Evolutionary conservation across 2,113 vertebrate species (phyloP).

Genomic region (Rhombomys opimus): DNA sequence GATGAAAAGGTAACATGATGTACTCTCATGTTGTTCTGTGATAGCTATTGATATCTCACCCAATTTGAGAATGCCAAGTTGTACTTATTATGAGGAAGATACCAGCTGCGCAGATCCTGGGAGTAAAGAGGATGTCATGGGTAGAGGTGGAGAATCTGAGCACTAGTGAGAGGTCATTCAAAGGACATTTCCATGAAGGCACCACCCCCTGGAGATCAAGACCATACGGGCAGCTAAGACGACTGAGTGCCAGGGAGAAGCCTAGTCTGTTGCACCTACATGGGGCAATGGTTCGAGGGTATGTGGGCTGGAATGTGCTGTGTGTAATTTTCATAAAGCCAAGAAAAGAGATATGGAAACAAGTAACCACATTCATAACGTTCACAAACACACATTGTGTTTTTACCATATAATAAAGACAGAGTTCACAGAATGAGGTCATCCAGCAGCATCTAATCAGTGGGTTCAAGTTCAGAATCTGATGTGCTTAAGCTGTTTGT

Average conservation of each 20-base stretch:
- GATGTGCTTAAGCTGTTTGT: neutral
- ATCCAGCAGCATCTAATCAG: neutral
- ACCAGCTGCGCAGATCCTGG: neutral
- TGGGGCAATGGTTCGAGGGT: neutral
- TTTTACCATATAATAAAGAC: neutral
- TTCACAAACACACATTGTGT: neutral
- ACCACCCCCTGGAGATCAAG: neutral
- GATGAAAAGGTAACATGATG: neutral
- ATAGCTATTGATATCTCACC: neutral
- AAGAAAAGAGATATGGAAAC: neutral
- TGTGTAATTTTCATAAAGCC: conserved; percentile 31
- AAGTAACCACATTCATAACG: neutral
- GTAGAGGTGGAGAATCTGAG: conserved; percentile 15
- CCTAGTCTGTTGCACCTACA: neutral
- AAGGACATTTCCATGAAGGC: neutral
- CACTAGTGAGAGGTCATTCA: neutral
- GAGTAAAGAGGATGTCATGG: neutral
- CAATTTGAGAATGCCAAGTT: neutral
- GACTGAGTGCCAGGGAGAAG: neutral
- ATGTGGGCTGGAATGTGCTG: neutral
- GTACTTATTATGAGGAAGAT: neutral
- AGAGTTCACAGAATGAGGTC: neutral
- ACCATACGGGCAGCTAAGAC: neutral
- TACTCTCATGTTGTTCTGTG: neutral
- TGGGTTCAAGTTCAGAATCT: neutral